These are phyloP conservation scores for Chalcis sispes DNA, from an alignment of 2,888 invertebrate genomes.

Conservation along the genomic window DNA sequence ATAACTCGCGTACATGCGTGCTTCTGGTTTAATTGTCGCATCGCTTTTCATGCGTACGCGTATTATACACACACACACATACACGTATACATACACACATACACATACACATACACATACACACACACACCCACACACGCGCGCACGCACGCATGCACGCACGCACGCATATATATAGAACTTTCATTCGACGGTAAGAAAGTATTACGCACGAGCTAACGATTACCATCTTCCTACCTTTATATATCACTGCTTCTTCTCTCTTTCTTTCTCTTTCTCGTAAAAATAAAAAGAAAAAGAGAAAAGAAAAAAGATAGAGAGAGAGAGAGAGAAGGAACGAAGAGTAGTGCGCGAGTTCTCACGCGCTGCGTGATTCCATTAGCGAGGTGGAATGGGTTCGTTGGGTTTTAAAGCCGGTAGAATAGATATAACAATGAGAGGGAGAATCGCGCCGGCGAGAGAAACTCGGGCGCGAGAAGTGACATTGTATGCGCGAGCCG, in stretches of 20 bases:
- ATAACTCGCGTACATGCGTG: not conserved
- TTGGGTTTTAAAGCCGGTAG: conserved; percentile 39
- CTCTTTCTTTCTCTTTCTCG: too few relatives aligned
- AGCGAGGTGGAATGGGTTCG: conserved; percentile 45
- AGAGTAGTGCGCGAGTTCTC: conserved; percentile 24
- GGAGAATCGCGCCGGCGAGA: conserved; percentile 34
- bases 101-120: too few relatives aligned
- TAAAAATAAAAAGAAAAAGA: too few relatives aligned
- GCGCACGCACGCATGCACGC: too few relatives aligned
- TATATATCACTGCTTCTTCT: not conserved
- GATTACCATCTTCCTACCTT: conserved; percentile 12
- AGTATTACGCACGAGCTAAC: conserved; percentile 22
- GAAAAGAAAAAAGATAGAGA: too few relatives aligned
- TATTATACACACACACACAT: too few relatives aligned
- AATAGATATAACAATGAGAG: conserved; percentile 58
- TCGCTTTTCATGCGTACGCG: not conserved
- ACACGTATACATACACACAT: not conserved
- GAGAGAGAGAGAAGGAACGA: too few relatives aligned
- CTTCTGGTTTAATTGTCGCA: conserved; percentile 41
- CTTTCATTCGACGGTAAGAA: conserved; percentile 36
- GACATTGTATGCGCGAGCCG: conserved; percentile 58
- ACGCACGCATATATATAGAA: too few relatives aligned
- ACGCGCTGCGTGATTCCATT: conserved; percentile 52
- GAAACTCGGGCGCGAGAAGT: conserved; percentile 60
- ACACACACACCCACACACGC: too few relatives aligned